These are phyloP conservation scores for Macaria liturata DNA, from an alignment of 2,888 invertebrate genomes.

Conservation along the genomic window DNA sequence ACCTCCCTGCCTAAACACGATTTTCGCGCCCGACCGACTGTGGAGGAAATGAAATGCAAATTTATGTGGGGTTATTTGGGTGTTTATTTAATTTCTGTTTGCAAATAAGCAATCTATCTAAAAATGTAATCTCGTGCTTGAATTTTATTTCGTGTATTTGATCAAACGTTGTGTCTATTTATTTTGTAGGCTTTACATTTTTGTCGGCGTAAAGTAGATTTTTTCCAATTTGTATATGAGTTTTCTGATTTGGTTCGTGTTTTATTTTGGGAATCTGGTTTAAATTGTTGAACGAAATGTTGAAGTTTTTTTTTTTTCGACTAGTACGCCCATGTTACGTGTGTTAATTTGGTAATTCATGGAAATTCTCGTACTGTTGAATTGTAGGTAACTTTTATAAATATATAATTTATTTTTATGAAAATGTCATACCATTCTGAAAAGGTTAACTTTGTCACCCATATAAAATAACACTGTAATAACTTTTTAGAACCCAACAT, in stretches of 20 bases:
- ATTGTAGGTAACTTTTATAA: too few species aligned
- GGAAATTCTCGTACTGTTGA: too few species aligned
- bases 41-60: conserved; percentile 38
- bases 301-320: too few species aligned
- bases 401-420: too few species aligned
- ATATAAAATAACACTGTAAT: too few species aligned
- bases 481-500: too few species aligned
- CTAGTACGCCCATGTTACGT: too few species aligned
- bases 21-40: conserved; percentile 28
- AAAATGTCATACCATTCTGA: too few species aligned
- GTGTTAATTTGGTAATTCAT: too few species aligned
- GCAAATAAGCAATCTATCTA: conserved; percentile 27
- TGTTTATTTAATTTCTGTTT: conserved; percentile 33
- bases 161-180: conserved; percentile 1
- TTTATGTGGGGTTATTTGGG: conserved; percentile 33
- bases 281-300: too few species aligned
- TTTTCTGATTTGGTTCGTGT: neutral
- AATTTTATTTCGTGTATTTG: conserved; percentile 12
- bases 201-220: neutral
- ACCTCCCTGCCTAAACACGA: conserved; percentile 26
- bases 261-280: too few species aligned
- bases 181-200: neutral
- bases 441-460: too few species aligned
- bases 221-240: neutral
- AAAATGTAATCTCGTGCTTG: conserved; percentile 18